These are phyloP conservation scores for Leucozona laternaria DNA, from an alignment of 2,888 invertebrate species.

Conservation along the genomic window DNA sequence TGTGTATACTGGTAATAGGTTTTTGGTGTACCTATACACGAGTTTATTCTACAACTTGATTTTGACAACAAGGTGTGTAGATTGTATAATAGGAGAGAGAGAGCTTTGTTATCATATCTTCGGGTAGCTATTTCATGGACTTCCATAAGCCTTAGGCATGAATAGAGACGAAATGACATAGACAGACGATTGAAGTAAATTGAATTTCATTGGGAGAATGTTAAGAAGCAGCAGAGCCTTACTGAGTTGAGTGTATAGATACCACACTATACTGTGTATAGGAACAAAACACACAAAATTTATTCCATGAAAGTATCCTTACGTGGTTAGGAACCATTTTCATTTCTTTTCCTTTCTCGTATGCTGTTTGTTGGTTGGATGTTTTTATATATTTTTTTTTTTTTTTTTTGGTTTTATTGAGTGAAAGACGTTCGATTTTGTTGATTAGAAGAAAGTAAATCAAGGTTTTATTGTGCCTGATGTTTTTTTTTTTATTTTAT, in stretches of 20 bases:
- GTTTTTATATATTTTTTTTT: conserved; percentile 18
- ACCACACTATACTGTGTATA: not conserved
- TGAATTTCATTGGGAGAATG: conserved; percentile 53
- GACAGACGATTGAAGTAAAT: conserved; percentile 69
- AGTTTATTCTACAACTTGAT: not conserved
- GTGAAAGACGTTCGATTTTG: conserved; percentile 36
- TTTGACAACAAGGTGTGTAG: not conserved
- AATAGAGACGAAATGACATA: conserved; percentile 46
- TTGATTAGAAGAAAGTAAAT: conserved; percentile 44
- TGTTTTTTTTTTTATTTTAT: conserved; percentile 12
- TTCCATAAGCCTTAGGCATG: conserved; percentile 52
- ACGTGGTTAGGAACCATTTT: conserved; percentile 40
- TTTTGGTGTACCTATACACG: not conserved
- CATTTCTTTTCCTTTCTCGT: not conserved
- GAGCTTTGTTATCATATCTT: conserved; percentile 3
- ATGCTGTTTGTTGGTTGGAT: not conserved
- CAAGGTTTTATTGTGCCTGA: conserved; percentile 36
- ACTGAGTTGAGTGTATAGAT: not conserved
- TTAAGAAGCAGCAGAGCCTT: not conserved
- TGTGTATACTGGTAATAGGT: conserved; percentile 14
- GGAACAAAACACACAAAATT: conserved; percentile 14
- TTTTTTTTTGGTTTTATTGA: conserved; percentile 30
- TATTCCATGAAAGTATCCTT: conserved; percentile 45
- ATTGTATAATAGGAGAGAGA: not conserved
- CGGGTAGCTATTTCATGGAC: conserved; percentile 35